Conservation (phyloP, 2,113 vertebrate species). For the Prinia subflava region DNA sequence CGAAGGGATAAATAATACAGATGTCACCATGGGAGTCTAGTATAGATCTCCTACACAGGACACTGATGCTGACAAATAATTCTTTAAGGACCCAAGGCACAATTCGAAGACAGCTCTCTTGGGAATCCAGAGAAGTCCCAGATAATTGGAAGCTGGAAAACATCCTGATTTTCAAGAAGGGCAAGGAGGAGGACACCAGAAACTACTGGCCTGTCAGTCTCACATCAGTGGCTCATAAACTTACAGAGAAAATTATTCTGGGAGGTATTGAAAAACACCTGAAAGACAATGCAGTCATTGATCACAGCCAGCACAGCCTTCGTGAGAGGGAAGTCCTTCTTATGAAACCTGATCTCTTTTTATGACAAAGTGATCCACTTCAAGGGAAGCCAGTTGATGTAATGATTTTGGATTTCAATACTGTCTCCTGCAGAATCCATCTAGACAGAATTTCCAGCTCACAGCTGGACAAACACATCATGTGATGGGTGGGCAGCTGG, state of each 20-base stretch:
- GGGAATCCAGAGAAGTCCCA: not conserved
- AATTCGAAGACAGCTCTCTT: fast-evolving
- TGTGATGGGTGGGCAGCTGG: too few species aligned
- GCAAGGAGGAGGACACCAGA: not conserved
- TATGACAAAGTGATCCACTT: not conserved
- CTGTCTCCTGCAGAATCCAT: not conserved
- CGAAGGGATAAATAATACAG: not conserved
- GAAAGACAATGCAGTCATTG: too few species aligned
- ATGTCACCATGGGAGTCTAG: fast-evolving
- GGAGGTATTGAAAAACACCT: too few species aligned
- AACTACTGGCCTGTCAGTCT: not conserved
- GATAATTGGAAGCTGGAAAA: not conserved
- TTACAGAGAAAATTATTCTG: not conserved
- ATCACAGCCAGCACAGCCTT: too few species aligned
- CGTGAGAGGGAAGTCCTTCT: not conserved
- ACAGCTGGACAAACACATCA: not conserved
- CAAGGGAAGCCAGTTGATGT: not conserved
- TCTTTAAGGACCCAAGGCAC: not conserved
- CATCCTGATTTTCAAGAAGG: not conserved
- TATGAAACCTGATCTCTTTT: not conserved
- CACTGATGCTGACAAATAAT: not conserved
- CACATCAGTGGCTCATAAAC: not conserved
- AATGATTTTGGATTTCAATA: not conserved
- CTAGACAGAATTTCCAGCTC: not conserved
- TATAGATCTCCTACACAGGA: not conserved